Base-by-base conservation (phyloP, 2,113 vertebrate genomes). In the Oncorhynchus tshawytscha region DNA sequence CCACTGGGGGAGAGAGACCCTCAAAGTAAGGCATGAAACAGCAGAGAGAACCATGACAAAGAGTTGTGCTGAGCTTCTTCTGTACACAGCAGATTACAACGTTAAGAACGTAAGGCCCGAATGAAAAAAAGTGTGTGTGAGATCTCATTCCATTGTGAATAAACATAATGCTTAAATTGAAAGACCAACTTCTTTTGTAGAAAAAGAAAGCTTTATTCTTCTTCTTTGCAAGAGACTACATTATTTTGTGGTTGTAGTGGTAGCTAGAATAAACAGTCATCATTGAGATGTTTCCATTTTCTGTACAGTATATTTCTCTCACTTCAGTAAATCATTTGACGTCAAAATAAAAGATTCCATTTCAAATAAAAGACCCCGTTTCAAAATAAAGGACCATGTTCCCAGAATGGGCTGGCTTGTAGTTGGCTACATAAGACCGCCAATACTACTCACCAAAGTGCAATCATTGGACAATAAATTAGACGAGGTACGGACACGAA, bases 1-100 rank as follows among this genome's bases (percentile, higher is more conserved):
- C 29, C 67, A 69, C 18, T 34, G 39, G 27, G 68, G 20, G 39
- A 22, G 34, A 24, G 34, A 24, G 39, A 18, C 45, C 67, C 68
- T 70, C 68, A 70, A 70, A 70, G 39, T 49, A 22, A 69, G 39
- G 18, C 20, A 49, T 70, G 68, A 70, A 70, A 70, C 68, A 22
- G 66, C 66, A 13, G 11, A n/a, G 27, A 67, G 66, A 31, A 20
- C 66, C 66, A 34, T 68, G 8, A 68, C 67, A 27, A 31, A 8
- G 67, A 54, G 27, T n/a, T 27, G 67, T 45, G 9, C 39, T 45
- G 39, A 45, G 39, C 39, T 45, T 45, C 39, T 48, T 39, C 68
- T 70, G 68, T 12, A 24, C 34, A 45, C n/a, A 22, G n/a, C 39
- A 70, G 68, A 70, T 70, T 48, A 49, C 39, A 24, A 24, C 15